Base-by-base conservation (phyloP, 2,888 invertebrate genomes). In the Eucera pruinosa region DNA sequence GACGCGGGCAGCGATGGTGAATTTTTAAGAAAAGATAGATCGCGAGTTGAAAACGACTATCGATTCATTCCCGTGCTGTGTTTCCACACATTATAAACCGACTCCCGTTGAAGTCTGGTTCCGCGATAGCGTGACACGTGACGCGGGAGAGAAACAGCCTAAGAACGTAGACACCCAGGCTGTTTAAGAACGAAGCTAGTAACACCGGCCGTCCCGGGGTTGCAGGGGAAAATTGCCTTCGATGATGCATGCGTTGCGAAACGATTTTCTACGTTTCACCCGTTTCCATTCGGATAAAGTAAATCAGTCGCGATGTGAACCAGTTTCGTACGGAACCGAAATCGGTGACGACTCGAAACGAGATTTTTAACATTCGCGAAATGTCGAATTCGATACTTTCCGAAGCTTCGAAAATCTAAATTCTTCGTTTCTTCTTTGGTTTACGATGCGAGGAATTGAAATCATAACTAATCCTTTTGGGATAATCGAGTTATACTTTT, bases 91-190 rank as follows among this genome's bases (percentile, higher is more conserved):
- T 76, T 77, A 71, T 72, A 66, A 74, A 65, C 74, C 67, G 75
- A 43, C 79, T 69, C n/a, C n/a, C n/a, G n/a, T n/a, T 67, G 68
- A 72, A 75, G 80, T 78, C 74, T 78, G 80, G 80, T 78, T 79
- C 78, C 69, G 52, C 50, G 81, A 81, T 89, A 74, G 88, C 89
- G 89, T 90, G 90, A 89, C 85, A 86, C 80, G 84, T 90, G 88
- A 89, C 83, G 82, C n/a, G n/a, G n/a, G n/a, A n/a, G n/a, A 86
- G 85, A 87, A 87, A 85, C 83, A 85, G 84, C 80, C 83, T 83
- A 83, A 87, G 85, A 88, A 86, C 74, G 78, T 81, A 83, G 86
- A 88, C 86, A 86, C 80, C 81, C n/a, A n/a, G n/a, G 85, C 82
- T 84, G 84, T 86, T 84, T 85, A 83, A 85, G 83, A 87, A 85